Base-by-base conservation (phyloP, 2,797 vertebrate species). In the Mormyrus hasselquistii region DNA sequence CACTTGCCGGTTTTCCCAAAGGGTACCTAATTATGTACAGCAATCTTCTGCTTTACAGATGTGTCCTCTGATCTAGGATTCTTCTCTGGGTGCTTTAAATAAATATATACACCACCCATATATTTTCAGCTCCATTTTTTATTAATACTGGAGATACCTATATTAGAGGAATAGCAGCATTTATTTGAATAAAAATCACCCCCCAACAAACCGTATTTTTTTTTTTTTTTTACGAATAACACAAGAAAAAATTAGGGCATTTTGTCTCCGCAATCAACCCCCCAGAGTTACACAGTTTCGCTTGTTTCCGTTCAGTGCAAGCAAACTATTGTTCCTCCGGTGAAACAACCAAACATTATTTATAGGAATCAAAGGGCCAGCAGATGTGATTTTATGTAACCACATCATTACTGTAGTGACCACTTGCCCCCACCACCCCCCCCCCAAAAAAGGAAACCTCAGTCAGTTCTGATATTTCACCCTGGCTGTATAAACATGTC, bases 201-300 rank as follows among this genome's bases (percentile, higher is more conserved):
- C 86, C 57, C 29, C 34, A 53, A 29, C 50, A 86, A 29, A 50
- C 29, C 1, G 6, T 8, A 57, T 4, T 49, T 87, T 44, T 87
- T 53, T 87, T 87, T 62, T 4, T 49, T 87, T 44, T 87, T 53
- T 87, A 65, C 47, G 49, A 55, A 53, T 86, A 53, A 86, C 3
- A 29, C 55, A 38, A 62, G 55, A 47, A 41, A 65, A 38, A 87
- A 87, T 87, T 57, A 62, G 86, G 44, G 29, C 57, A 62, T 87
- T 87, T 87, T 87, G 86, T 44, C 86, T 87, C 19, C 2, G 19
- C 55, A 87, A 87, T 87, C 86, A 87, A 65, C 55, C 86, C 57
- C 86, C 86, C 14, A 57, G 49, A 62, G 57, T 62, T 87, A 65
- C 55, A 87, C 25, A 53, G 85, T 65, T 65, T 38, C 38, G 22